Evolutionary conservation across 2,888 invertebrate species (phyloP).

Genomic region (Apodemia zela): DNA sequence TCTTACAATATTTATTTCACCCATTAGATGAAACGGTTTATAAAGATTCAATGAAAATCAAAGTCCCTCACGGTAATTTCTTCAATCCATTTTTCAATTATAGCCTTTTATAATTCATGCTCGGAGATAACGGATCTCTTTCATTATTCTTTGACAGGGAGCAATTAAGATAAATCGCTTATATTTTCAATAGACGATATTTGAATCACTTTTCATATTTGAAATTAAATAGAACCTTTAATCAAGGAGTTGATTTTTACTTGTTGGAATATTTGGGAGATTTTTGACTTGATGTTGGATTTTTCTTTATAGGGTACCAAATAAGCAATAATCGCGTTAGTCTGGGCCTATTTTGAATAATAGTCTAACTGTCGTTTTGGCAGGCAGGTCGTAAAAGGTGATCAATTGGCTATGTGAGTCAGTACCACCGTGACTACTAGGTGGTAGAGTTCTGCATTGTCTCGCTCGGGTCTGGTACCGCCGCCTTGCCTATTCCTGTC

Average conservation of each 20-base stretch:
- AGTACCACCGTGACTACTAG: too few relatives aligned
- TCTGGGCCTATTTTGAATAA: too few relatives aligned
- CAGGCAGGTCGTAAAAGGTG: too few relatives aligned
- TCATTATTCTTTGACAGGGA: constrained; percentile 14
- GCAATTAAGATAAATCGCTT: constrained; percentile 15
- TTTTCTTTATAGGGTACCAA: neutral
- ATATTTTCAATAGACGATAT: constrained; percentile 13
- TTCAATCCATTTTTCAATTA: constrained; percentile 16
- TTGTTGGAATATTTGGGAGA: neutral
- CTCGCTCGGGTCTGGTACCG: too few relatives aligned
- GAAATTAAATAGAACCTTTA: neutral
- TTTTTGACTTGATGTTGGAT: neutral
- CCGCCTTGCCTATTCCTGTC: too few relatives aligned
- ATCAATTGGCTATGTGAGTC: too few relatives aligned
- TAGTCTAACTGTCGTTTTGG: too few relatives aligned
- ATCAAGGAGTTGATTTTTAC: constrained; percentile 3
- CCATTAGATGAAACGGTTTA: too few relatives aligned
- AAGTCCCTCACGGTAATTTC: neutral
- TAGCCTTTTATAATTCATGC: constrained; percentile 11
- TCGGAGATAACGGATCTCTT: constrained; percentile 11
- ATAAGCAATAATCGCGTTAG: too few relatives aligned
- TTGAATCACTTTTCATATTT: constrained; percentile 16
- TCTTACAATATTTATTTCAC: too few relatives aligned
- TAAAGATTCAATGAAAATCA: neutral
- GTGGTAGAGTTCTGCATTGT: too few relatives aligned